Evolutionary conservation across 2,113 vertebrate species (phyloP), one percentile per base, ranked within the genome.

Genomic region (Lanius ludovicianus): DNA sequence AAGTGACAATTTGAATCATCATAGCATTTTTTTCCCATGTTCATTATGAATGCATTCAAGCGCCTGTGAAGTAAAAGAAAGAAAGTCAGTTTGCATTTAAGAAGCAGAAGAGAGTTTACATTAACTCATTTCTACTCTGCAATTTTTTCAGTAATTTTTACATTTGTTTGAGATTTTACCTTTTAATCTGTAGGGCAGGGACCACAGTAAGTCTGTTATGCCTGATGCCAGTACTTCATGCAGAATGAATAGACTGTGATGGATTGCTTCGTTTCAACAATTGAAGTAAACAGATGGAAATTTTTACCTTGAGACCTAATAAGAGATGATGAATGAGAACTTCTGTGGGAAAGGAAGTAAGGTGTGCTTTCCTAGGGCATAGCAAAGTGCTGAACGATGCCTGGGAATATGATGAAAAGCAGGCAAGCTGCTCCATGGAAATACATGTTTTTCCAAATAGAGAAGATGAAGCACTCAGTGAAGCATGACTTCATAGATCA

Each of bases 251-350:
- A 69, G 28, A 41, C 50, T 73, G 35, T 89, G 59, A 93, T 96
- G 39, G 55, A 85, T 96, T 91, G 46, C 59, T 95, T 83, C 31
- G 4, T 84, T 96, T 89, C 78, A 87, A 39, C 74, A 85, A 53
- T 4, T 39, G 31, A 94, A 85, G 74, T 76, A 89, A 94, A 91
- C 35, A 73, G 75, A 73, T 75, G 62, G 53, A 53, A 20, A 59
- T 76, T 94, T 89, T 79, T 87, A 90, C 78, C 65, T 79, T 52
- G 75, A 88, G 67, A 80, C 60, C 83, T 93, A 95, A 65, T 83
- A 94, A 79, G 35, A 87, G 35, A 80, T 85, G 67, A 95, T 76
- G 63, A 91, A 84, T 95, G 93, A 87, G 59, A 80, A 47, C 21
- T 75, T 68, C 56, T 55, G 59, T 83, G 18, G 67, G 84, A 87